A percentile compares a stretch with the other conserved stretches of the same genome.
These are phyloP conservation scores for Sclerurus mexicanus DNA, from an alignment of 2,113 vertebrate species.

Conservation along the genomic window DNA sequence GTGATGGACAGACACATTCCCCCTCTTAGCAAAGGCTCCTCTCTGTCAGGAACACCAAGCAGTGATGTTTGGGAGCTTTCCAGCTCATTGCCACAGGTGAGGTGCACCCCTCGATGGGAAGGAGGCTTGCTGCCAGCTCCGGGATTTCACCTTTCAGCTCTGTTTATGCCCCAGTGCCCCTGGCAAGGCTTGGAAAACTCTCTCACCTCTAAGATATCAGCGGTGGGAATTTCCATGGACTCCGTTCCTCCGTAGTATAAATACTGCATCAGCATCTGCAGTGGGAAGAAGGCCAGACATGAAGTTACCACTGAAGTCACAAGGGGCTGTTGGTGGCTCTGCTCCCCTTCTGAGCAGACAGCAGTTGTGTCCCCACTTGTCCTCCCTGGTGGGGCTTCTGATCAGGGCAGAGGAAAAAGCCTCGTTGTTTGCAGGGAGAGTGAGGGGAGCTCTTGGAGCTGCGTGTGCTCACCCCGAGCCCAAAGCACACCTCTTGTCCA, in stretches of 20 bases:
- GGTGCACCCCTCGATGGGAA: not conserved
- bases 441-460: not conserved
- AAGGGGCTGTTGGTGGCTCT: not conserved
- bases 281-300: not conserved
- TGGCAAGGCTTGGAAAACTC: not conserved
- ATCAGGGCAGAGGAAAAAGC: not conserved
- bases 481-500: fast-evolving
- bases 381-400: not conserved
- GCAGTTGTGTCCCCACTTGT: not conserved
- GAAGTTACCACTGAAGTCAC: not conserved
- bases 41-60: not conserved
- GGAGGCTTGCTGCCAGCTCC: not conserved
- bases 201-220: slow-evolving; percentile 91
- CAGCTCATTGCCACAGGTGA: not conserved
- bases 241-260: slow-evolving; percentile 93
- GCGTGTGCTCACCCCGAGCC: not conserved
- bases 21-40: not conserved
- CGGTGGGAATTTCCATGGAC: slow-evolving; percentile 84
- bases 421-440: slow-evolving; percentile 17
- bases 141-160: not conserved
- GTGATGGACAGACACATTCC: not conserved
- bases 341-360: not conserved
- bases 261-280: slow-evolving; percentile 96
- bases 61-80: not conserved
- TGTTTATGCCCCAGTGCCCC: not conserved